Conservation (phyloP, 2,888 invertebrate genomes). For the Nycteola revayana region DNA sequence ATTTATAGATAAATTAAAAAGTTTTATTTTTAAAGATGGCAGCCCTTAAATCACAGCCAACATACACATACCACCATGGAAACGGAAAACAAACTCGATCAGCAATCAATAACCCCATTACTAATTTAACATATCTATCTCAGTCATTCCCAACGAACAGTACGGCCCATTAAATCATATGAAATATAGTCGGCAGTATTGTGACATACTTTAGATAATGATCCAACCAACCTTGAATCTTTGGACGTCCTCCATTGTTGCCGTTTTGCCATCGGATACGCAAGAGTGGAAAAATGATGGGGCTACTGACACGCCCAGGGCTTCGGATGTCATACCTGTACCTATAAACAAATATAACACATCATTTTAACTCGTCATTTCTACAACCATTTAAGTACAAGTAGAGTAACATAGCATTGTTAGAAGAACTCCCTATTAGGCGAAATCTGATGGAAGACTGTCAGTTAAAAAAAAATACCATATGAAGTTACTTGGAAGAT, state of each 20-base stretch:
- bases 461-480: too few relatives aligned
- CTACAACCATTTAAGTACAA: too few relatives aligned
- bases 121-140: slow-evolving; percentile 20
- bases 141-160: not conserved
- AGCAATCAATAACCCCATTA: slow-evolving; percentile 28
- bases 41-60: too few relatives aligned
- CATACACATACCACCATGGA: slow-evolving; percentile 19
- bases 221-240: slow-evolving; percentile 90
- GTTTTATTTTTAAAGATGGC: too few relatives aligned
- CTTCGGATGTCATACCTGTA: slow-evolving; percentile 97
- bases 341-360: slow-evolving; percentile 60
- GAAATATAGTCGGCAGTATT: slow-evolving; percentile 9
- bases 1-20: too few relatives aligned
- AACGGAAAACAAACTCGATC: slow-evolving; percentile 27
- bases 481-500: too few relatives aligned
- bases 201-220: slow-evolving; percentile 27
- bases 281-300: slow-evolving; percentile 98
- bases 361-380: too few relatives aligned
- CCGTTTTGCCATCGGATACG: slow-evolving; percentile 96
- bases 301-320: slow-evolving; percentile 96
- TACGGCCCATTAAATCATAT: slow-evolving; percentile 36
- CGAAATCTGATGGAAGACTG: too few relatives aligned
- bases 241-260: slow-evolving; percentile 97
- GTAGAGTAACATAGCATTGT: too few relatives aligned
- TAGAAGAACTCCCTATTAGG: too few relatives aligned